Evolutionary conservation across 2,113 vertebrate species (phyloP), one percentile per base, ranked within the genome.

Genomic region (Neomonachus schauinslandi): DNA sequence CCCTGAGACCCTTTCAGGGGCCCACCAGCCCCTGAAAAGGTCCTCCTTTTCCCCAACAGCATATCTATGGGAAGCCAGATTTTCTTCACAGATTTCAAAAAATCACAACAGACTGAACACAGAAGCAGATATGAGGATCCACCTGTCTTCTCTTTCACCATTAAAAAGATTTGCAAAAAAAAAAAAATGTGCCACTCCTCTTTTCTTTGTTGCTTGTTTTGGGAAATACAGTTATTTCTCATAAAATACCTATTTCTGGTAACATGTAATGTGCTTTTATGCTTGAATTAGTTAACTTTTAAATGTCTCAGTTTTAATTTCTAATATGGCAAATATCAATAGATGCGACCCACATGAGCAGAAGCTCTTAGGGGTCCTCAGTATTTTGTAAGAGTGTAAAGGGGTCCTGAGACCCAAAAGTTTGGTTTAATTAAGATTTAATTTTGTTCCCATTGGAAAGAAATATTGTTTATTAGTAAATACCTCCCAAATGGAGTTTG

Each of bases 271-370:
- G 1, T 57, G 36, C 67, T 65, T 94, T 85, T 74, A 80, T 9
- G 26, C 74, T 89, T 94, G 31, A 96, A 95, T 63, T 86, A 96
- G 94, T 63, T 86, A 79, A 36, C 87, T 59, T 85, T 88, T 88
- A 49, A 89, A 90, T 46, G 9, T 83, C n/a, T 92, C 90, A 11
- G 5, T 90, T 88, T 90, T 74, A 86, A 93, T 79, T 80, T 92
- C 39, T 84, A 92, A 74, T 10, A 53, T 42, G 36, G 22, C 31
- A 97, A 82, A 85, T 49, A 85, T 63, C n/a, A 84, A 71, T 59
- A 72, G 61, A 51, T 16, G 86, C 2, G 57, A 65, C 9, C 1
- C 72, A 59, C 18, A 65, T 46, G 57, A 93, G 39, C 31, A 71
- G 36, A 94, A 88, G 42, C 39, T 88, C 39, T 63, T 69, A 33